These are phyloP conservation scores for Hydrocynus forskahlii DNA, from an alignment of 2,797 vertebrate species.

Conservation along the genomic window DNA sequence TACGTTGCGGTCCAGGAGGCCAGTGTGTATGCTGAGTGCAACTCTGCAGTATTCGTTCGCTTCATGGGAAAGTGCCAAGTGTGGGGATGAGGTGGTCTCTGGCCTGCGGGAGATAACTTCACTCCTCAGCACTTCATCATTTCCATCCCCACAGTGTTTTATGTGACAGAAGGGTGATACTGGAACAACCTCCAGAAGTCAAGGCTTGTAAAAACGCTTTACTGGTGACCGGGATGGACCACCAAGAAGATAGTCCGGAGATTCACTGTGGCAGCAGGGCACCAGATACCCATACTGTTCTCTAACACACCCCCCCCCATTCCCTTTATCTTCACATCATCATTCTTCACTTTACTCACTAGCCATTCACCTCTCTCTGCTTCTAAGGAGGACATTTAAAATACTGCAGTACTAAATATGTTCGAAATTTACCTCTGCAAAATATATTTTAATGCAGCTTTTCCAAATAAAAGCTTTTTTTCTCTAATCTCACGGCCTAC, in stretches of 20 bases:
- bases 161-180: constrained; percentile 49
- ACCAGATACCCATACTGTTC: not conserved
- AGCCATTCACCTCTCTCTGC: not conserved
- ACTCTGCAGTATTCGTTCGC: not conserved
- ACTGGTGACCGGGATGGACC: constrained; percentile 52
- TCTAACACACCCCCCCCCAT: not conserved
- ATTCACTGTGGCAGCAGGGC: not conserved
- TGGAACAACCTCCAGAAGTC: constrained; percentile 33
- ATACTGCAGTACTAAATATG: not conserved
- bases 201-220: constrained; percentile 49
- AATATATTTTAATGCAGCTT: too few relatives aligned
- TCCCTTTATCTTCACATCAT: constrained; percentile 10
- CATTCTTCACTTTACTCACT: not conserved
- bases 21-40: not conserved
- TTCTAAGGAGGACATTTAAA: not conserved
- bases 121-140: constrained; percentile 78
- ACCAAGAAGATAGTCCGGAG: constrained; percentile 41
- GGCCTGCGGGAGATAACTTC: constrained; percentile 68
- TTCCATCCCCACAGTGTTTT: constrained; percentile 60
- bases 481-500: too few relatives aligned
- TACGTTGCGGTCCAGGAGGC: not conserved
- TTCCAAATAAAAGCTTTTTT: too few relatives aligned
- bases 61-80: constrained; percentile 37
- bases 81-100: constrained; percentile 52
- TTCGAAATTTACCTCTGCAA: too few relatives aligned